Base-by-base conservation (phyloP, 2,113 vertebrate species). In the Caranx melampygus region DNA sequence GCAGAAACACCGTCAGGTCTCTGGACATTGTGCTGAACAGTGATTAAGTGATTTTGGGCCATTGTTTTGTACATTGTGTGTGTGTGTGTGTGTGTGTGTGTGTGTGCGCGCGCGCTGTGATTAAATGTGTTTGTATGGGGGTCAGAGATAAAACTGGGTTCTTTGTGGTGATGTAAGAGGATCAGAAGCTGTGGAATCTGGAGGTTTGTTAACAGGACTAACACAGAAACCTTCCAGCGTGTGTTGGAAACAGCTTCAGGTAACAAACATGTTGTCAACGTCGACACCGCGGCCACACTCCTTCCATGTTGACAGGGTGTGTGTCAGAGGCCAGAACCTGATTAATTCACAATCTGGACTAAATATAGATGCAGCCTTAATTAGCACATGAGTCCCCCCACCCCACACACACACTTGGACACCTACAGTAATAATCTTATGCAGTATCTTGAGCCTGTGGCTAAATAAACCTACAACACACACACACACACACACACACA, bases 111-210 rank as follows among this genome's bases (percentile, higher is more conserved):
- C 75, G 69, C 66, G 73, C 74, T 86, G 72, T 79, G 70, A 87
- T 49, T 87, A 57, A 62, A 82, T 79, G 70, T 76, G 73, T 84
- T 79, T 78, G 60, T 83, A 5, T 82, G 78, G 71, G 86, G 86
- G 87, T 84, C 79, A 85, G 78, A 85, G 68, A 83, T 88, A 87
- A 85, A 90, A 89, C 42, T 74, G 70, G 52, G 60, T 64, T 52
- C 68, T 79, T 78, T 42, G 61, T 55, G 9, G 64, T 93, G 89
- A 92, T 91, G 88, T 92, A 91, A 92, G 75, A 74, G 79, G 88
- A 90, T 92, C 86, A 90, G 83, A 85, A 59, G 87, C 86, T 86
- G 68, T 89, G 77, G 75, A 81, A 75, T 83, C 71, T 86, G 75
- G 51, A 55, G 52, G 31, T 84, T 87, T 88, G 78, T 57, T 80